Percentiles rank a stretch among this genome's conserved stretches.
These are phyloP conservation scores for Theristicus caerulescens DNA, from an alignment of 2,113 vertebrate genomes.

Conservation along the genomic window DNA sequence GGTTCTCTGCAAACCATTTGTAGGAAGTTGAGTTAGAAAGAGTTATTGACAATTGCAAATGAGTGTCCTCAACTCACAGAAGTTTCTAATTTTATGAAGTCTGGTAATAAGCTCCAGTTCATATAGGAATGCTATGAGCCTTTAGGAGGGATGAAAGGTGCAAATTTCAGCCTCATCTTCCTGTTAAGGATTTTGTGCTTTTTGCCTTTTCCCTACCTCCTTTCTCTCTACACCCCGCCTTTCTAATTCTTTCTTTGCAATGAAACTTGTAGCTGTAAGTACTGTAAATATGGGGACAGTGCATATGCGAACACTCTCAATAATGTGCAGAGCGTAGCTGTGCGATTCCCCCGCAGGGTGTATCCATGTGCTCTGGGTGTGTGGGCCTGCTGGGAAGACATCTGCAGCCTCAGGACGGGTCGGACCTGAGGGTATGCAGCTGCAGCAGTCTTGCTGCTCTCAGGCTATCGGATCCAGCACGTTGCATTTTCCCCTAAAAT, in stretches of 20 bases:
- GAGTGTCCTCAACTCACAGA: background rate
- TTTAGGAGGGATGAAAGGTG: background rate
- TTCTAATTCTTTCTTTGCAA: background rate
- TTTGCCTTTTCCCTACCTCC: background rate
- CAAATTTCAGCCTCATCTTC: background rate
- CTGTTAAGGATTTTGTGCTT: background rate
- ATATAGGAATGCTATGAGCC: background rate
- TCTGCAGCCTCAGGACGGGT: background rate
- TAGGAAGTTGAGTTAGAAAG: background rate
- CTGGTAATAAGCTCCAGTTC: background rate
- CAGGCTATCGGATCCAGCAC: background rate
- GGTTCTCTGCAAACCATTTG: background rate
- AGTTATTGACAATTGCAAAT: background rate
- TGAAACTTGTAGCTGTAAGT: background rate
- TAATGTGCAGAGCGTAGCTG: background rate
- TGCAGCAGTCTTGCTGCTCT: background rate
- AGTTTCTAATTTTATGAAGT: background rate
- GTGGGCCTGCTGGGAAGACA: background rate
- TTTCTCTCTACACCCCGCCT: background rate
- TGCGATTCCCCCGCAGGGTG: accelerated
- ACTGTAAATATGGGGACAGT: background rate
- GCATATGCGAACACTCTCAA: background rate
- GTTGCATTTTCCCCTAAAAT: background rate
- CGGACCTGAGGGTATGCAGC: background rate
- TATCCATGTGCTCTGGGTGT: background rate